Base-by-base conservation (phyloP, 2,797 vertebrate species). In the Oryzias dopingdopingensis region DNA sequence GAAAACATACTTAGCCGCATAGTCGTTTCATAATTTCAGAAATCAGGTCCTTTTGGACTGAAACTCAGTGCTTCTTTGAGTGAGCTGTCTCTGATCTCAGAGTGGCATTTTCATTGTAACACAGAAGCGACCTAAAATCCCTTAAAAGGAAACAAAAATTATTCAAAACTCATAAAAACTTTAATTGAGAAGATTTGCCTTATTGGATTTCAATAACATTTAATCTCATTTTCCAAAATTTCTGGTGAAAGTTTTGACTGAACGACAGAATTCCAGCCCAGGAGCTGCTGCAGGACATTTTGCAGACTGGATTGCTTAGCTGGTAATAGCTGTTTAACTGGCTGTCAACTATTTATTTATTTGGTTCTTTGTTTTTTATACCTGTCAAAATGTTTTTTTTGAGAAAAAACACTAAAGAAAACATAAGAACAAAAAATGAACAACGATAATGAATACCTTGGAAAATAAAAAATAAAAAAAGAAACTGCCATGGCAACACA, bases 151-250 rank as follows among this genome's bases (percentile, higher is more conserved):
- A 80, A 74, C 74, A 56, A 54, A 69, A 84, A 81, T 78, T 74
- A 82, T 76, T 66, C 60, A 58, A 60, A 57, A 74, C 74, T 65
- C 56, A 70, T 77, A 73, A 89, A 83, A 78, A 82, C 84, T 65
- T 45, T 42, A 54, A 80, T 62, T 80, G 24, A 26, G 24, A 26
- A 26, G 24, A 26, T 26, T 26, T 26, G 24, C 24, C 24, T 26
- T 26, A 26, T 6, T 26, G 24, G 20, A 22, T 22, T 22, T 22
- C 20, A 22, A 22, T 77, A 59, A 75, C 62, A 51, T 64, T 59
- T 80, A 45, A 75, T 84, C 26, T 29, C 0, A 29, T 29, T 29
- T 29, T 29, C 26, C 1, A 29, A 6, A 5, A 6, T 84, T 55
- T 74, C 62, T 56, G 57, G 65, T 50, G 62, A 59, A 57, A 62